Conservation (phyloP, 2,797 vertebrate genomes). For the Pterois miles region DNA sequence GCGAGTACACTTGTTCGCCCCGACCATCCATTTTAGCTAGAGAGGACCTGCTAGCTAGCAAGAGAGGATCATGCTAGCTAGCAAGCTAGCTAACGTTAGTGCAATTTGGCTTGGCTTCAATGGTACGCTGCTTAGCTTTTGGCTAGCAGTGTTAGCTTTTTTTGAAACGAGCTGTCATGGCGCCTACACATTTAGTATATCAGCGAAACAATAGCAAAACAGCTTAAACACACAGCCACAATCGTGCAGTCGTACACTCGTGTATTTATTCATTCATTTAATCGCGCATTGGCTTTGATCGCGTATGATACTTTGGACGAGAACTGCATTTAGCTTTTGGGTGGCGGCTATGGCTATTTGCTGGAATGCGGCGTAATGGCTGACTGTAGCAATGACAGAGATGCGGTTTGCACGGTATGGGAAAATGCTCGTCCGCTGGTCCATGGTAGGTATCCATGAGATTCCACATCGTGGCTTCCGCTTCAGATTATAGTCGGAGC, state of each 20-base stretch:
- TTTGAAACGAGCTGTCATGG: constrained; percentile 74
- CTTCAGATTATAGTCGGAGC: constrained; percentile 46
- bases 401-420: neutral
- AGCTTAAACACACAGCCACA: neutral
- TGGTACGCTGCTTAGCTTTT: neutral
- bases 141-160: neutral
- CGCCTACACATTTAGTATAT: constrained; percentile 47
- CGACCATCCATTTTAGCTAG: constrained; percentile 76
- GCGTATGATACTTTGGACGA: neutral
- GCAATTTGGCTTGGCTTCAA: neutral
- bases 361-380: constrained; percentile 74
- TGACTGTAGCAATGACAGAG: constrained; percentile 62
- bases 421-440: constrained; percentile 1
- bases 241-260: accelerated
- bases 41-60: constrained; percentile 34
- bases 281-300: neutral
- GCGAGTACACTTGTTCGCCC: constrained; percentile 39
- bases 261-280: accelerated
- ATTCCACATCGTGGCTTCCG: constrained; percentile 49
- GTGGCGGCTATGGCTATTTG: constrained; percentile 71
- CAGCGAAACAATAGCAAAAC: constrained; percentile 17
- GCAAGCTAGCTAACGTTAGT: constrained; percentile 11
- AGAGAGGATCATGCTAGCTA: neutral
- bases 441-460: constrained; percentile 12
- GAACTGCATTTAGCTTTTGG: constrained; percentile 8